phyloP scores from a whole-genome alignment of 2,797 vertebrate species.

The Bovichtus diacanthus region DNA sequence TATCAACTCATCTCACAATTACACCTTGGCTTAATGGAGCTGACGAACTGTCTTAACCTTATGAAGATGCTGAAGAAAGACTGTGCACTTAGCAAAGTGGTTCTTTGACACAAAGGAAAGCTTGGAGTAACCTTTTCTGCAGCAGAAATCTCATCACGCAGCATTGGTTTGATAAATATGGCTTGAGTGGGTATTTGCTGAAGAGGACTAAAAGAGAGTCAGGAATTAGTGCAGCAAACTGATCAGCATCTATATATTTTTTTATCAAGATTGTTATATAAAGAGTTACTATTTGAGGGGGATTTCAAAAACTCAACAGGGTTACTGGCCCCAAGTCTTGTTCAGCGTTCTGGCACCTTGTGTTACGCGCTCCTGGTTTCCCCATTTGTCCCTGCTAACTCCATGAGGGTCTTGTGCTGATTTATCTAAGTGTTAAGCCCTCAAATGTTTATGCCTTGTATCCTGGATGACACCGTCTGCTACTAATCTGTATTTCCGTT shows the following conservation, averaged over 20 bases:
- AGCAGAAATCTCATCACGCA: neutral
- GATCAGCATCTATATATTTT: neutral
- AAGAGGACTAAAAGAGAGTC: neutral
- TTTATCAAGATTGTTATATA: neutral
- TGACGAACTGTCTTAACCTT: constrained; percentile 12
- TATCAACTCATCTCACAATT: constrained; percentile 56
- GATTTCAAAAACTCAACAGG: constrained; percentile 17
- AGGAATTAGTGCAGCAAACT: neutral
- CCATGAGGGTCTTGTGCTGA: constrained; percentile 63
- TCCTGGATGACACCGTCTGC: constrained; percentile 79
- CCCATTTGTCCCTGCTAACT: constrained; percentile 52
- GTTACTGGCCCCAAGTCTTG: constrained; percentile 14
- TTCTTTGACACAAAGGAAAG: constrained; percentile 13
- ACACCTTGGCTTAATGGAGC: constrained; percentile 62
- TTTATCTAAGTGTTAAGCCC: constrained; percentile 73
- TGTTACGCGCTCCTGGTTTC: constrained; percentile 66
- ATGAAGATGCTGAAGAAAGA: constrained; percentile 14
- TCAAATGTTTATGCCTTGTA: constrained; percentile 70
- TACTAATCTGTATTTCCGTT: constrained; percentile 78
- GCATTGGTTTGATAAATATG: neutral
- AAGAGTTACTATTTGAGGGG: constrained; percentile 1
- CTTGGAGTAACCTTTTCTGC: neutral
- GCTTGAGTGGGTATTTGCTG: neutral
- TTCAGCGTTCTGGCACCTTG: constrained; percentile 53
- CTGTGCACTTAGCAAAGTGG: constrained; percentile 2